phyloP scores from a whole-genome alignment of 1,140 invertebrate species.

The Monochamus saltuarius region DNA sequence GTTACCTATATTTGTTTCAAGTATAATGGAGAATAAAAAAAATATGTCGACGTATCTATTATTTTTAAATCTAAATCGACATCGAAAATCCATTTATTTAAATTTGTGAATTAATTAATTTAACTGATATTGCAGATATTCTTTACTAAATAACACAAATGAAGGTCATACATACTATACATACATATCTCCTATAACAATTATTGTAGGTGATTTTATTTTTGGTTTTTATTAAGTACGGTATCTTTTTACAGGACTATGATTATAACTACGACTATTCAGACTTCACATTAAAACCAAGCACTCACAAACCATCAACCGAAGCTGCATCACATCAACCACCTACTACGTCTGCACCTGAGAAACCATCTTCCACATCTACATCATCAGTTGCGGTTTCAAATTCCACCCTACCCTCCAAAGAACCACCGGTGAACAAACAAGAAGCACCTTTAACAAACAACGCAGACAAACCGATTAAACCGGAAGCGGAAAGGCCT shows the following conservation, averaged over 20 bases:
- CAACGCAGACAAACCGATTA: slow-evolving; percentile 9
- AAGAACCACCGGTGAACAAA: slow-evolving; percentile 10
- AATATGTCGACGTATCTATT: no score
- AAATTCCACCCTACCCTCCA: slow-evolving; percentile 23
- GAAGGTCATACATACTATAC: no score
- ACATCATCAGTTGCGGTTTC: slow-evolving; percentile 31
- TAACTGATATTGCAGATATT: no score
- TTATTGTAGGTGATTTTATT: no score
- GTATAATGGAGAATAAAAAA: no score
- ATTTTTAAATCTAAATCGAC: no score
- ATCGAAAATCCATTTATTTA: no score
- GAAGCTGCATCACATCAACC: slow-evolving; percentile 38
- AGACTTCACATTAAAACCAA: slow-evolving; percentile 61
- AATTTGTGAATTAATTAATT: no score
- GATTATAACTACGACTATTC: slow-evolving; percentile 63
- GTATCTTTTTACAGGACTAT: slow-evolving; percentile 55
- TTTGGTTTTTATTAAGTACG: no score
- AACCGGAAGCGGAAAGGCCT: slow-evolving; percentile 6
- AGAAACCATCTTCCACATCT: slow-evolving; percentile 35
- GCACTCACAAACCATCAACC: slow-evolving; percentile 45
- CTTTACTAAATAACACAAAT: no score
- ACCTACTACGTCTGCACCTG: slow-evolving; percentile 20
- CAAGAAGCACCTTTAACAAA: slow-evolving; percentile 26
- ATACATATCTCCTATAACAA: no score
- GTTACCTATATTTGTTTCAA: no score